Base-by-base conservation (phyloP, 2,888 invertebrate genomes). In the Plagodis dolabraria region DNA sequence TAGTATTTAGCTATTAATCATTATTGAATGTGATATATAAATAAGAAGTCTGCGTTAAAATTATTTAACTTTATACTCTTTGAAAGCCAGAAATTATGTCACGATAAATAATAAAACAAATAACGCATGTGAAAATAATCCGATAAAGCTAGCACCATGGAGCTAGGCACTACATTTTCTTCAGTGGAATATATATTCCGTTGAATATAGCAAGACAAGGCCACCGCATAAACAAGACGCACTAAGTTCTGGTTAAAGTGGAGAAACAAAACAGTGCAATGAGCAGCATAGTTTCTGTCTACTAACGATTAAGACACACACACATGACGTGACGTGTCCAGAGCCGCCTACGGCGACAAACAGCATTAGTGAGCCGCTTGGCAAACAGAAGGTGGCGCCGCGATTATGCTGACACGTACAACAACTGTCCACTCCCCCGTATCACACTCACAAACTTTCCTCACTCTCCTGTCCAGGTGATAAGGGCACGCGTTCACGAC, bases 251-350 rank as follows among this genome's bases (percentile, higher is more conserved):
- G 72, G 75, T 75, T 82, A 80, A 83, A 86, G 85, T 86, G 81
- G 80, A 78, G 83, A 87, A 86, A 83, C 85, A 83, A 83, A 83
- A 87, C 83, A 85, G 79, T 81, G 81, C 80, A 81, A 83, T 78
- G 81, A 82, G 80, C 83, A 79, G 77, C 78, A 79, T 83, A 83
- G 86, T 87, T 85, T 77, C 83, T 80, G 83, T 80, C 80, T 78
- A 76, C 76, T 87, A 90, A 90, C 85, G 85, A 91, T 87, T 87
- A 90, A 92, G 88, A 90, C 79, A 87, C 85, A 90, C 87, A 87
- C 70, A 78, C 79, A 79, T 82, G 80, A 81, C 79, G 83, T 82
- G 83, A 81, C 82, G 80, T 81, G 86, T 79, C 84, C 84, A 84
- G 82, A 83, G 80, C 83, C 83, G 82, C 83, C 85, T 83, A 78